These are phyloP conservation scores for Falco columbarius DNA, from an alignment of 2,797 vertebrate genomes.

Conservation along the genomic window DNA sequence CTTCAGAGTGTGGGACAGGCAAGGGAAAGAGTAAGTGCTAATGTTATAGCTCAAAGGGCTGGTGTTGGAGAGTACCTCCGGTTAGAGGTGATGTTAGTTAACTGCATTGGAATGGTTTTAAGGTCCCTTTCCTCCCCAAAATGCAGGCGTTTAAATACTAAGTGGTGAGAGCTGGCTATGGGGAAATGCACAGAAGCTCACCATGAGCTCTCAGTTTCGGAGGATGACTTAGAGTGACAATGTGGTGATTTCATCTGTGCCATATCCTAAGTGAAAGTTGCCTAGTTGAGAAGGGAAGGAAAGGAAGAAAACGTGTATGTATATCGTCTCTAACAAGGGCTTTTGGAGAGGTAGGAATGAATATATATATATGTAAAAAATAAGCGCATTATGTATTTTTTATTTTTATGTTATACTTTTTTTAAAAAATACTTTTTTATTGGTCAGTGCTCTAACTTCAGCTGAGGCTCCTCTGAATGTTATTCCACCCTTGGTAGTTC, in stretches of 20 bases:
- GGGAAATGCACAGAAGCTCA: neutral
- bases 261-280: neutral
- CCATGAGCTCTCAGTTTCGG: neutral
- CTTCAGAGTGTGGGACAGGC: neutral
- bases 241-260: neutral
- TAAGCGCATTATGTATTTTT: neutral
- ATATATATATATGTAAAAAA: neutral
- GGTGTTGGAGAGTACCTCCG: neutral
- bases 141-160: neutral
- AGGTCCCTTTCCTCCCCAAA: neutral
- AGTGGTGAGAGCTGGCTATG: neutral
- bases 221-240: neutral
- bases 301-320: neutral
- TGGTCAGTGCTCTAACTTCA: neutral
- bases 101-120: neutral
- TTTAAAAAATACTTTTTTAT: neutral
- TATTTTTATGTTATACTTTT: neutral
- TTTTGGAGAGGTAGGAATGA: neutral
- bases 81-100: neutral
- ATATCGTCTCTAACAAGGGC: neutral
- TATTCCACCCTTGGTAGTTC: neutral
- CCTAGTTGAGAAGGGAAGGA: neutral
- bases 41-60: neutral
- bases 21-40: neutral
- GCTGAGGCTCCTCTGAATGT: neutral